Percentiles rank a stretch among this genome's conserved stretches.
These are phyloP conservation scores for Pycnomerus fuliginosus DNA, from an alignment of 2,888 invertebrate genomes.

Conservation along the genomic window DNA sequence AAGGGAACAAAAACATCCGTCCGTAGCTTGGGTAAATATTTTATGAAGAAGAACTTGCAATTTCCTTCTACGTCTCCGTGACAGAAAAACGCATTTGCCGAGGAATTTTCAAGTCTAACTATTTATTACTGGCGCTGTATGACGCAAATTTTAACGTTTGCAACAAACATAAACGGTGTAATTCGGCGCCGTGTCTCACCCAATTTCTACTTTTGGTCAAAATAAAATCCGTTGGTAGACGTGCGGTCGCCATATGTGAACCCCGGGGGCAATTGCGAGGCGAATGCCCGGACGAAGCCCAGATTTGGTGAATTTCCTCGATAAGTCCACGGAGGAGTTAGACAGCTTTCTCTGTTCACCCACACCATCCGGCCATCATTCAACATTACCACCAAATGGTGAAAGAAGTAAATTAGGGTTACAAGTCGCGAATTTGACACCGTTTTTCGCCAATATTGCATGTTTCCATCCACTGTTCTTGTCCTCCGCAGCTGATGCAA, in stretches of 20 bases:
- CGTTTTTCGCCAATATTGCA: no score
- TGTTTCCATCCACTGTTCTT: no score
- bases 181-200: no score
- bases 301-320: not conserved
- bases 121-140: constrained; percentile 6
- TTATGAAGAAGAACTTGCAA: constrained; percentile 24
- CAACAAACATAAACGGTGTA: no score
- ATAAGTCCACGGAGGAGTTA: not conserved
- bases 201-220: no score
- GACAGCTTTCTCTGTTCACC: constrained; percentile 10
- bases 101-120: constrained; percentile 17
- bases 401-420: no score
- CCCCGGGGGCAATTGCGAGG: not conserved
- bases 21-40: constrained; percentile 20
- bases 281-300: not conserved
- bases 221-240: no score
- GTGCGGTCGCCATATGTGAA: not conserved
- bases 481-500: no score
- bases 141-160: constrained; percentile 14
- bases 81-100: constrained; percentile 8
- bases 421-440: no score
- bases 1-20: constrained; percentile 12
- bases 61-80: constrained; percentile 21
- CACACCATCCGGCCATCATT: no score
- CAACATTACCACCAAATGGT: constrained; percentile 11